These are phyloP conservation scores for Acestrorhynchus altus DNA, from an alignment of 2,797 vertebrate genomes.

Conservation along the genomic window DNA sequence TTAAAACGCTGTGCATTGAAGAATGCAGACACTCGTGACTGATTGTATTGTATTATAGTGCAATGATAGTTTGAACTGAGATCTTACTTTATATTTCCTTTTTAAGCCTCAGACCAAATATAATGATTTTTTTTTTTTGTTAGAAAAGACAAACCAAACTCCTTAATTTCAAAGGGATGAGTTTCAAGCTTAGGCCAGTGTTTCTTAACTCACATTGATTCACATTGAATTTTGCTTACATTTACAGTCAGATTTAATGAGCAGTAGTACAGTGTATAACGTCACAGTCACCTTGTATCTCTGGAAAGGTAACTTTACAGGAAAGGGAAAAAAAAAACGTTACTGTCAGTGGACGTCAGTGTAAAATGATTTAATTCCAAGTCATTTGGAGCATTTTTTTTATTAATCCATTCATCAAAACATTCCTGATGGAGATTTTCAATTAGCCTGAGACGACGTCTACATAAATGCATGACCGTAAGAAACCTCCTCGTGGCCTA, in stretches of 20 bases:
- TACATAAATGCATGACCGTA: background rate
- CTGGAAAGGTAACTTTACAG: too few species aligned
- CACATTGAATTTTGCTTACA: background rate
- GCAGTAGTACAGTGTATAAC: too few species aligned
- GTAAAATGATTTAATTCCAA: too few species aligned
- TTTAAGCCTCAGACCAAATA: background rate
- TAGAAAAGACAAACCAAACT: background rate
- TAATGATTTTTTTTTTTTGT: background rate
- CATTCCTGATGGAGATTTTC: background rate
- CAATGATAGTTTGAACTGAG: background rate
- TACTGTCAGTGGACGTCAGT: too few species aligned
- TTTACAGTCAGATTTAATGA: too few species aligned
- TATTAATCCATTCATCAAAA: too few species aligned
- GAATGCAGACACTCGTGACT: slow-evolving; percentile 9
- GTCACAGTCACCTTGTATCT: too few species aligned
- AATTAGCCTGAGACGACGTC: background rate
- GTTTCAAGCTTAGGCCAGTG: background rate
- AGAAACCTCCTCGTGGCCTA: background rate
- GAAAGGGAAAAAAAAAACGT: too few species aligned
- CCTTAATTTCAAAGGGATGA: background rate
- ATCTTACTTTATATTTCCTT: background rate
- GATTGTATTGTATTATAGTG: background rate
- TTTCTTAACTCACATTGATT: background rate
- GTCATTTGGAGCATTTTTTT: too few species aligned
- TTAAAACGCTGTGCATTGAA: slow-evolving; percentile 10